phyloP scores from a whole-genome alignment of 1,140 invertebrate species.

The Sycobia sp. region DNA sequence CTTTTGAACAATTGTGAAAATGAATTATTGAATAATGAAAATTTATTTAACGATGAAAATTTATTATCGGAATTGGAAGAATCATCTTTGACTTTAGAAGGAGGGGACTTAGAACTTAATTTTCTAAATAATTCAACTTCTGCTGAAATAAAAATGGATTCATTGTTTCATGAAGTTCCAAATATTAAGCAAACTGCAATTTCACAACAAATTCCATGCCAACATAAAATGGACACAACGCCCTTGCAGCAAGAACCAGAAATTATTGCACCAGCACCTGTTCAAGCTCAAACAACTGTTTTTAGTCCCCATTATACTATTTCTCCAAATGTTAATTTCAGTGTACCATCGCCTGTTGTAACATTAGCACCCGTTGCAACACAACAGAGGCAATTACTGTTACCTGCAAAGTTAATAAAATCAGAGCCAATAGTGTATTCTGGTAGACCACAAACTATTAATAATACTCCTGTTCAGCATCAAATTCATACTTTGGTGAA shows the following conservation, averaged over 20 bases:
- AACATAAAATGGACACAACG: constrained; percentile 15
- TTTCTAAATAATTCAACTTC: constrained; percentile 46
- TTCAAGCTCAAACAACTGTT: constrained; percentile 41
- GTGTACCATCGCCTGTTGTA: constrained; percentile 54
- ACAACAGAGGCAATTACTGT: constrained; percentile 51
- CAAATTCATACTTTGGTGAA: constrained; percentile 71
- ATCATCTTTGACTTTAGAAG: constrained; percentile 47
- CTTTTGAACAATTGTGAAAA: constrained; percentile 55
- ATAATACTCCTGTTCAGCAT: constrained; percentile 55
- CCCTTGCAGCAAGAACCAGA: constrained; percentile 18
- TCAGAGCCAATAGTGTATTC: constrained; percentile 58
- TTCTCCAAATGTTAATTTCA: constrained; percentile 54
- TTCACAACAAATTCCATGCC: constrained; percentile 13
- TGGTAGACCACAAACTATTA: constrained; percentile 44
- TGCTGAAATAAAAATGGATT: constrained; percentile 21
- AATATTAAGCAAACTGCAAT: constrained; percentile 3
- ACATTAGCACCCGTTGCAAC: constrained; percentile 52
- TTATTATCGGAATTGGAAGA: constrained; percentile 52
- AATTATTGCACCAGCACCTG: constrained; percentile 28
- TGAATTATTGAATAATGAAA: constrained; percentile 56
- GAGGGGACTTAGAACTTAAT: constrained; percentile 46
- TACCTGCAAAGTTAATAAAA: constrained; percentile 58
- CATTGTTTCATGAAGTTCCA: constrained; percentile 16
- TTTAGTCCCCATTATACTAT: constrained; percentile 55
- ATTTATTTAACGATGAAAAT: constrained; percentile 54